These are phyloP conservation scores for Paracentrotus lividus DNA, from an alignment of 53 echinoderm and acorn worm species.

Conservation along the genomic window DNA sequence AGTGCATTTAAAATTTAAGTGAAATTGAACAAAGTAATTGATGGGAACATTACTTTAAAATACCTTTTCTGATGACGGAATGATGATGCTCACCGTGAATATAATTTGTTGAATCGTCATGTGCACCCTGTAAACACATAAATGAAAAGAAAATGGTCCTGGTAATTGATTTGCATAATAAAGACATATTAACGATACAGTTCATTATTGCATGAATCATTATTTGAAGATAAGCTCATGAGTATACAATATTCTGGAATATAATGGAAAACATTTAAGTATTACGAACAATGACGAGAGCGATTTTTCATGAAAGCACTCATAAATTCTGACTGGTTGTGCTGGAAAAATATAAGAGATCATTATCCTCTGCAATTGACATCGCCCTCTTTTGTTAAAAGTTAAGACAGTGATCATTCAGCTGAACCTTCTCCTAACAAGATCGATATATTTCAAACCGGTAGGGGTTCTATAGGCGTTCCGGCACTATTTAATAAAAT, in stretches of 20 bases:
- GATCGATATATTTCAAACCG: too few relatives aligned
- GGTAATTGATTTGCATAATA: neutral
- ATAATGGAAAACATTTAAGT: neutral
- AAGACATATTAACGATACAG: too few relatives aligned
- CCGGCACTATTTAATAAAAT: too few relatives aligned
- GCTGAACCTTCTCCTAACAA: too few relatives aligned
- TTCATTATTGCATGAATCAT: too few relatives aligned
- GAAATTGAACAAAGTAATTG: neutral
- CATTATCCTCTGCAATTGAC: neutral
- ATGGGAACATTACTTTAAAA: constrained; percentile 19
- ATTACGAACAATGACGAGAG: neutral
- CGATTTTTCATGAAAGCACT: neutral
- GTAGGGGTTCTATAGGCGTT: too few relatives aligned
- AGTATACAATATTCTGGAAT: neutral
- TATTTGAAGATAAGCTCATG: too few relatives aligned
- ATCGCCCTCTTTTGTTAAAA: constrained; percentile 19
- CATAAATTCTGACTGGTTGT: neutral
- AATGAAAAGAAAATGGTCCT: neutral
- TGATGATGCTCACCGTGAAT: constrained; percentile 98
- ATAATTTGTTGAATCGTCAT: constrained; percentile 91
- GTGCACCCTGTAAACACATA: constrained; percentile 79
- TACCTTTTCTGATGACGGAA: constrained; percentile 98
- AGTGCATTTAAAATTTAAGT: neutral
- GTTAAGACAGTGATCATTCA: neutral
- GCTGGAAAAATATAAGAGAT: neutral